Conservation (phyloP, 1,140 invertebrate species). For the Propsilocerus akamusi region DNA sequence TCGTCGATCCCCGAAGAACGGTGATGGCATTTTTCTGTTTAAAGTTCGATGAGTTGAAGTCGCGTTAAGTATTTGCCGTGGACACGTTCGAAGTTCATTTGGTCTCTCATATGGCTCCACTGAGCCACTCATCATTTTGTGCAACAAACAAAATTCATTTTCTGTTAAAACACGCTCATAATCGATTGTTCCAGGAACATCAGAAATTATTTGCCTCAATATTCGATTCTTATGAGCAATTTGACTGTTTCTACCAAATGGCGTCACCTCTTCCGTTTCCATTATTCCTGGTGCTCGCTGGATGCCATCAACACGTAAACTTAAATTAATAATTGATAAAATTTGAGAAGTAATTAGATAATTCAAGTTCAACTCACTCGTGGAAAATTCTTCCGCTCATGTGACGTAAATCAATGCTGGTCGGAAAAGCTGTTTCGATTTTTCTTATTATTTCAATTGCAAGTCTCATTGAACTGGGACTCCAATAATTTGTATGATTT, state of each 20-base stretch:
- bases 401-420: slow-evolving; percentile 3
- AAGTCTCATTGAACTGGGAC: background rate
- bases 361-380: background rate
- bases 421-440: slow-evolving; percentile 6
- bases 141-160: slow-evolving; percentile 34
- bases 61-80: slow-evolving; percentile 12
- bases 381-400: background rate
- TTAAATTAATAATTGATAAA: slow-evolving; percentile 15
- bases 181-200: slow-evolving; percentile 28
- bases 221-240: slow-evolving; percentile 37
- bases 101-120: slow-evolving; percentile 30
- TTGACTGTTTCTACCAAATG: slow-evolving; percentile 33
- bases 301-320: slow-evolving; percentile 41
- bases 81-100: slow-evolving; percentile 28
- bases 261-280: slow-evolving; percentile 29
- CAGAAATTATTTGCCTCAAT: slow-evolving; percentile 31
- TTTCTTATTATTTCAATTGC: slow-evolving; percentile 5
- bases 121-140: slow-evolving; percentile 35
- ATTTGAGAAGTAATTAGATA: too few relatives aligned
- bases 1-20: background rate
- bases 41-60: background rate
- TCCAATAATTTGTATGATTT: background rate
- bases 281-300: slow-evolving; percentile 25
- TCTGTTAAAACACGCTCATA: slow-evolving; percentile 25
- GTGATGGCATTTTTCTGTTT: background rate